phyloP scores from a whole-genome alignment of 1,140 invertebrate species.

The Diprion similis region DNA sequence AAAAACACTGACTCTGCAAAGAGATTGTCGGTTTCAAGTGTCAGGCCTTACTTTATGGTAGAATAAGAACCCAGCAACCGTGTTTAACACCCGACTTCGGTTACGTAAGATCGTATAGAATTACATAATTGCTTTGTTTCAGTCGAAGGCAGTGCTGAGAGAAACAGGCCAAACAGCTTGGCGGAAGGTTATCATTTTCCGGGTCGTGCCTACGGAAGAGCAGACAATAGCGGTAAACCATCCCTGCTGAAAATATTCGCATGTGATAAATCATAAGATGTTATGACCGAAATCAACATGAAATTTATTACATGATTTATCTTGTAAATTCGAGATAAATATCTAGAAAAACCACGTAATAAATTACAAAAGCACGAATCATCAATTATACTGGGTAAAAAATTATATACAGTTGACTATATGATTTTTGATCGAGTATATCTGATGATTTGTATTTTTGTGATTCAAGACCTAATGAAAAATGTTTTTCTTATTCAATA shows the following conservation, averaged over 20 bases:
- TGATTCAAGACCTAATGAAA: neutral
- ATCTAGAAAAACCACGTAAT: too few species aligned
- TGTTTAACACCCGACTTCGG: neutral
- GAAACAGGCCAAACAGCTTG: neutral
- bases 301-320: too few species aligned
- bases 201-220: neutral
- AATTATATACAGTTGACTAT: too few species aligned
- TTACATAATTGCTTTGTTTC: neutral
- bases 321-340: too few species aligned
- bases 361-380: too few species aligned
- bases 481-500: neutral
- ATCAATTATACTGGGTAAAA: too few species aligned
- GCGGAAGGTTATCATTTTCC: constrained; percentile 14
- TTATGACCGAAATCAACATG: too few species aligned
- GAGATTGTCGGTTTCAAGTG: neutral
- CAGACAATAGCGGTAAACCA: neutral
- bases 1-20: neutral
- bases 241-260: neutral
- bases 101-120: neutral
- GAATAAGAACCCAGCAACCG: neutral
- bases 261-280: too few species aligned
- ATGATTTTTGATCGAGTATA: too few species aligned
- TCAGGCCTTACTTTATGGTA: neutral
- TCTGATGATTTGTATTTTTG: too few species aligned
- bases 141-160: neutral